Conservation (phyloP, 2,888 invertebrate genomes). For the Drosophila stalkeri region DNA sequence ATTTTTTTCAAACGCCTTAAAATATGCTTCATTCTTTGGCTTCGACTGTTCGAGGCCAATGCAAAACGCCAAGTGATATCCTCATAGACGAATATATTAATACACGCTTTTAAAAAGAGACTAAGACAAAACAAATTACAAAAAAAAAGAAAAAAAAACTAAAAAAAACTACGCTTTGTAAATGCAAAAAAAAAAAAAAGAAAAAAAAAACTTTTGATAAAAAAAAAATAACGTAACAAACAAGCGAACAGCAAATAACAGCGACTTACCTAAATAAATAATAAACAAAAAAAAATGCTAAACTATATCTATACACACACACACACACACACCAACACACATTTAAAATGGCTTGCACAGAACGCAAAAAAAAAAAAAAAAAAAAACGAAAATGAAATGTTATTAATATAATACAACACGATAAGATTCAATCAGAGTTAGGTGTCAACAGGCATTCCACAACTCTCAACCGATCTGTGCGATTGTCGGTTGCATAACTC, state of each 20-base stretch:
- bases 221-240: conserved; percentile 30
- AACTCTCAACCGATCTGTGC: conserved; percentile 57
- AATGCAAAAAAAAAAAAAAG: conserved; percentile 55
- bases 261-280: conserved; percentile 51
- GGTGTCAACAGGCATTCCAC: conserved; percentile 81
- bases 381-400: conserved; percentile 2
- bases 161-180: conserved; percentile 70
- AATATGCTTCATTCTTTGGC: conserved; percentile 70
- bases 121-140: conserved; percentile 17
- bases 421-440: conserved; percentile 83
- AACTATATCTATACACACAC: conserved; percentile 34
- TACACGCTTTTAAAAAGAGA: conserved; percentile 70
- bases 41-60: conserved; percentile 62
- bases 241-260: conserved; percentile 43
- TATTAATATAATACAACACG: conserved; percentile 35
- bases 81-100: conserved; percentile 84
- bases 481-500: conserved; percentile 84
- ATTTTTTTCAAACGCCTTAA: conserved; percentile 60
- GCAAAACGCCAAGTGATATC: conserved; percentile 80
- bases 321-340: conserved; percentile 42
- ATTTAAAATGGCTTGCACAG: conserved; percentile 62
- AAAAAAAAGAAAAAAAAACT: conserved; percentile 22
- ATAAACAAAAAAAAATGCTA: conserved; percentile 56
- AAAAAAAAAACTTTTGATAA: conserved; percentile 35
- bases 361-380: conserved; percentile 34